Conservation (phyloP, 2,113 vertebrate species). For the Corvus moneduloides region DNA sequence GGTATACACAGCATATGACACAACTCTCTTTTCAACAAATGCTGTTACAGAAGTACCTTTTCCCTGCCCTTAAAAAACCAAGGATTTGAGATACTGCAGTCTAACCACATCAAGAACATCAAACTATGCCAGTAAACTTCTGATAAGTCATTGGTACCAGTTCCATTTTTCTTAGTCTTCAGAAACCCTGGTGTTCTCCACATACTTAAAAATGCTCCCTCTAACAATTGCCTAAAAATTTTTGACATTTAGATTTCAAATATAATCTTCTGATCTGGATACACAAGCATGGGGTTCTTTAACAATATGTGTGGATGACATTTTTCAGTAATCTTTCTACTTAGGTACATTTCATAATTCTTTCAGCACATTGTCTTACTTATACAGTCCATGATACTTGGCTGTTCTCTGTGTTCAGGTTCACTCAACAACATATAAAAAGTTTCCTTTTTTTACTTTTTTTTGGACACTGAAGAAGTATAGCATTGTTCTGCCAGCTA, state of each 20-base stretch:
- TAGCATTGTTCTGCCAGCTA: neutral
- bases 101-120: neutral
- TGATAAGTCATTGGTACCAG: neutral
- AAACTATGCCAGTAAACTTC: neutral
- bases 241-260: neutral
- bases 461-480: neutral
- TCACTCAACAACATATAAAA: neutral
- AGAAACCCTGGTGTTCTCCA: neutral
- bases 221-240: neutral
- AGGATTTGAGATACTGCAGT: neutral
- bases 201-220: neutral
- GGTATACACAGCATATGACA: too few relatives aligned
- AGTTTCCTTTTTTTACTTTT: neutral
- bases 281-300: accelerated
- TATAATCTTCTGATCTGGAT: neutral
- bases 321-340: neutral
- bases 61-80: neutral
- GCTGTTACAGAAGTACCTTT: neutral
- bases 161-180: neutral
- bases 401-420: neutral
- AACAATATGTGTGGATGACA: too few relatives aligned
- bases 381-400: neutral
- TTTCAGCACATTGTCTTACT: neutral
- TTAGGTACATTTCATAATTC: neutral
- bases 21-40: neutral